These are phyloP conservation scores for Bubo bubo DNA, from an alignment of 2,113 vertebrate species.

Conservation along the genomic window DNA sequence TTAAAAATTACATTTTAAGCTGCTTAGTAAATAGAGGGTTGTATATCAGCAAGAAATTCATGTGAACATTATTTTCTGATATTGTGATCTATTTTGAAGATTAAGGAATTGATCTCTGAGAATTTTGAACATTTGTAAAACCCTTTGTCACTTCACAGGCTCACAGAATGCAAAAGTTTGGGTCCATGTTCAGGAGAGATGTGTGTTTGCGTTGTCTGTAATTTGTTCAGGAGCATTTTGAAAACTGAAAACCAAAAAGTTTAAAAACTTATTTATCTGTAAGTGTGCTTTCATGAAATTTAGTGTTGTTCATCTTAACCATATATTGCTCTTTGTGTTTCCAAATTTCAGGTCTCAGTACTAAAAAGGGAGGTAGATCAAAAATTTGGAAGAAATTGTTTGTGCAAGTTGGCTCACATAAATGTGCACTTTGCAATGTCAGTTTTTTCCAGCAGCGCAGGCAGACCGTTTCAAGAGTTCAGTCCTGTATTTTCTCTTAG, in stretches of 20 bases:
- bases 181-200: accelerated
- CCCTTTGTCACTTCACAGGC: not conserved
- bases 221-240: not conserved
- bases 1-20: not conserved
- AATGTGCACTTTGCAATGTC: not conserved
- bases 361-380: not conserved
- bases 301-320: not conserved
- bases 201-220: not conserved
- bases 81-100: not conserved
- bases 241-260: not conserved
- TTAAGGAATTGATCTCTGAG: not conserved
- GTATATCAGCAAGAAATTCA: not conserved
- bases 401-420: not conserved
- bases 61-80: not conserved
- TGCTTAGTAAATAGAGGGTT: not conserved
- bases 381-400: not conserved
- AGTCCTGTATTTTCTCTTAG: not conserved
- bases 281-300: not conserved
- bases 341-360: not conserved
- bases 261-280: not conserved
- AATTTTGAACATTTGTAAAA: not conserved
- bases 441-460: not conserved
- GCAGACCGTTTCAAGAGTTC: not conserved
- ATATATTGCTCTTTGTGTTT: not conserved
- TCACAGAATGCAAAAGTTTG: not conserved